A percentile compares a stretch with the other conserved stretches of the same genome.
These are phyloP conservation scores for Diceros bicornis DNA, from an alignment of 2,797 vertebrate genomes.

Conservation along the genomic window DNA sequence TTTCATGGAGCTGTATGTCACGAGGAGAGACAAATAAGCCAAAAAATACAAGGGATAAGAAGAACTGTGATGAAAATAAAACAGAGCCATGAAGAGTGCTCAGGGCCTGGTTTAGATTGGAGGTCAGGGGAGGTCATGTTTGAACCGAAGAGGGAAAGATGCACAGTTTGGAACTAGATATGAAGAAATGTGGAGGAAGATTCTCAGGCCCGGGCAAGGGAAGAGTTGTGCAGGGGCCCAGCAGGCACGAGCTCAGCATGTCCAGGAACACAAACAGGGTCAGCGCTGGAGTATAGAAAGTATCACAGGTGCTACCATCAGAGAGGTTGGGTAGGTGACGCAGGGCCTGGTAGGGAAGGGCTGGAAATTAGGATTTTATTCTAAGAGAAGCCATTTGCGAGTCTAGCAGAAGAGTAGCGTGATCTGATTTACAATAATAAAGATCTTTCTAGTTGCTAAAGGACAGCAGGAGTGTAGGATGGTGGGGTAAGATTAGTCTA, in stretches of 20 bases:
- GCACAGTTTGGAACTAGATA: not conserved
- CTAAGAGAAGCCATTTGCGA: not conserved
- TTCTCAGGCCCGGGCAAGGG: not conserved
- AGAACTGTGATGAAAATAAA: not conserved
- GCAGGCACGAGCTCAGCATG: rapidly evolving
- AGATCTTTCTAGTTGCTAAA: not conserved
- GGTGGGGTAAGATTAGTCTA: not conserved
- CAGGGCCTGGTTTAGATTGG: not conserved
- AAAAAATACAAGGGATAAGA: not conserved
- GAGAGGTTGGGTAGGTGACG: not conserved
- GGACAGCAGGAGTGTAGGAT: not conserved
- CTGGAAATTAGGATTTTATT: not conserved
- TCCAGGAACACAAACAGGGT: not conserved
- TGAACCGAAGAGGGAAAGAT: not conserved
- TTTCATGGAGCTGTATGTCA: not conserved
- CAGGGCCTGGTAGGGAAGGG: not conserved
- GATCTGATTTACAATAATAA: not conserved
- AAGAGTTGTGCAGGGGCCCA: not conserved
- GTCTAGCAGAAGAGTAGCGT: not conserved
- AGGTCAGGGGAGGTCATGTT: not conserved
- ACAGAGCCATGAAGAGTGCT: not conserved
- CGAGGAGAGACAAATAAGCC: not conserved
- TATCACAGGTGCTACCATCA: not conserved
- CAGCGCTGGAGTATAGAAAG: rapidly evolving
- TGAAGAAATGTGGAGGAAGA: not conserved